These are phyloP conservation scores for Lepidothrix coronata DNA, from an alignment of 2,113 vertebrate genomes.

Conservation along the genomic window DNA sequence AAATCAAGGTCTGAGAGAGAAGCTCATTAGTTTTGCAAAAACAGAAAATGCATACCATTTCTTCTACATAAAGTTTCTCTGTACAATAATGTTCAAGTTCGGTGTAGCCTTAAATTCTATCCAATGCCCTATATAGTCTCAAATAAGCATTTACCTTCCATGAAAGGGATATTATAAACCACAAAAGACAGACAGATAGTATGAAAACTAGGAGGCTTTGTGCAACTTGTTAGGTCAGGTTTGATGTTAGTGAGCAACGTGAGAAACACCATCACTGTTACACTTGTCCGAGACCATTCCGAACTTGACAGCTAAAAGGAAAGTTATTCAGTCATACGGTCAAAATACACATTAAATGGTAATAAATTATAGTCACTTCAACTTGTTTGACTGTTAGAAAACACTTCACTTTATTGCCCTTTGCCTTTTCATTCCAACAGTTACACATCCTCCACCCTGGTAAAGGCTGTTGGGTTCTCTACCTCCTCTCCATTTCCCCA, in stretches of 20 bases:
- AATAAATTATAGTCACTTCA: background rate
- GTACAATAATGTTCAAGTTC: background rate
- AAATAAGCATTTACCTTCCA: background rate
- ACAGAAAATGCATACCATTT: background rate
- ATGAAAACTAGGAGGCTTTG: background rate
- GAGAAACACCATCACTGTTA: background rate
- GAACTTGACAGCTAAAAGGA: background rate
- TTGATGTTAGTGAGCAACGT: background rate
- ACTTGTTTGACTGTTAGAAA: background rate
- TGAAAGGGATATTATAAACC: background rate
- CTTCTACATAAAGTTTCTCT: background rate
- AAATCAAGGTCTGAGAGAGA: background rate
- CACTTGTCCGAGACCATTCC: background rate
- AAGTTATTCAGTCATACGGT: background rate
- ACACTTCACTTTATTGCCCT: background rate
- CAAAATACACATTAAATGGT: rapidly evolving
- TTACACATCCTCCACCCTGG: background rate
- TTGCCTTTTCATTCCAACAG: background rate
- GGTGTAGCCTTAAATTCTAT: background rate
- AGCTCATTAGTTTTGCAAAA: background rate
- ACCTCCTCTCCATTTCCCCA: background rate
- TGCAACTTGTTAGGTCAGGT: background rate
- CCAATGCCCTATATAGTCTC: background rate
- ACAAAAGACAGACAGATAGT: background rate
- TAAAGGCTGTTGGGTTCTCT: background rate